Evolutionary conservation across 2,797 vertebrate genomes (phyloP), one percentile per base, ranked within the genome.

Genomic region (Eulemur coronatus): DNA sequence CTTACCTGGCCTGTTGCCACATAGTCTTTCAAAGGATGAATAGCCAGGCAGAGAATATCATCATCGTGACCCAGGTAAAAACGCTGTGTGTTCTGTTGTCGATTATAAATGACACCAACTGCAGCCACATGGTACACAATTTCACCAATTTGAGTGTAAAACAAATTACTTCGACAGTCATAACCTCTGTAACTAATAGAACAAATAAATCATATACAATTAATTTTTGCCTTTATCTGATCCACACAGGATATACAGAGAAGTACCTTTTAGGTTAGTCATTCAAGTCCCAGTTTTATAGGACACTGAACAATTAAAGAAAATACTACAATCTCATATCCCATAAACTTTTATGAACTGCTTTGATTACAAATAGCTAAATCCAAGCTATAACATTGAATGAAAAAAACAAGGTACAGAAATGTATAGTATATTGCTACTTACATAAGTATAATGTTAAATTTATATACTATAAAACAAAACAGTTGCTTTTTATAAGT

Each of bases 41-140:
- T 99, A 87, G 99, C 99, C 98, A 99, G 99, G 98, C 99, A 99
- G 79, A 99, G 99, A 95, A 99, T 99, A 97, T 99, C 99, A 90
- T 99, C 99, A 24, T 99, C 99, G 11, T 99, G 99, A 38, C 99
- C 99, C 97, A 99, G 98, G 98, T 99, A 99, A 97, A 99, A 99
- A 95, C 99, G 99, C 73, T 99, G 99, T 0, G 99, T 99, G 97
- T 99, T 99, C 98, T 99, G 99, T 72, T 99, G 99, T 12, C 99
- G 99, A 98, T 99, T 99, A 98, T 99, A 99, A 93, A 99, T 99
- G 82, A 99, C 99, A 13, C 99, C 99, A 59, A 99, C 99, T 1
- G 99, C 99, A 24, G 99, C 99, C 69, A 99, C 99, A 0, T 99
- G 99, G 98, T 99, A 99, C 17, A 99, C 99, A 13, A 99, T 99